A percentile compares a stretch with the other conserved stretches of the same genome.
Evolutionary conservation across 37 sponge, comb jelly and placozoan species (phyloP).

Genomic region (Crambe crambe): DNA sequence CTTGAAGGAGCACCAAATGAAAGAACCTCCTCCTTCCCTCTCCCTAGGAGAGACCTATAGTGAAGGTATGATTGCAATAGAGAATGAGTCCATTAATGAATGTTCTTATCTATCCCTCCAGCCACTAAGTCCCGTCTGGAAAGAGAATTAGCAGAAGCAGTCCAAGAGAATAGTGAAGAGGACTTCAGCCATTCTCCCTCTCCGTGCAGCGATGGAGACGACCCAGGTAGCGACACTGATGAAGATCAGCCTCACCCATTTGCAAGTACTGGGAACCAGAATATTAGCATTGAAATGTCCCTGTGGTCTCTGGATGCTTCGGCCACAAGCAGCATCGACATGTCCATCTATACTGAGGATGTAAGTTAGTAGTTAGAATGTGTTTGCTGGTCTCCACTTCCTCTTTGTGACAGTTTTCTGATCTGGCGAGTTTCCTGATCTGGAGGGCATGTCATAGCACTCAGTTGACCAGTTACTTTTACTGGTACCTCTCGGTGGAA

Average conservation of each 20-base stretch:
- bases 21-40: conserved; percentile 28
- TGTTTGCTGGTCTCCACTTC: not conserved
- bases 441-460: conserved; percentile 79
- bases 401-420: conserved; percentile 36
- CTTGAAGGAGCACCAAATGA: not conserved
- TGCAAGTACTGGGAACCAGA: not conserved
- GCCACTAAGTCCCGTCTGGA: conserved; percentile 63
- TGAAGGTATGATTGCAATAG: conserved; percentile 27
- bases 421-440: conserved; percentile 62
- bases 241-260: not conserved
- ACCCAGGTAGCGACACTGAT: conserved; percentile 49
- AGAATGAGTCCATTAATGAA: too few relatives aligned
- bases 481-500: conserved; percentile 94
- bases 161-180: conserved; percentile 23
- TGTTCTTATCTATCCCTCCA: not conserved
- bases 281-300: conserved; percentile 43
- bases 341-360: conserved; percentile 31
- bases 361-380: conserved; percentile 4
- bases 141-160: conserved; percentile 62
- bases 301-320: conserved; percentile 61
- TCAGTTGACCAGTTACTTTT: conserved; percentile 73
- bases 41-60: conserved; percentile 42
- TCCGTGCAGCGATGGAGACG: conserved; percentile 4
- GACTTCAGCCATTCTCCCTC: not conserved
- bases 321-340: conserved; percentile 35